These are phyloP conservation scores for Drosophila yakuba DNA, from an alignment of 1,140 invertebrate genomes.

Conservation along the genomic window DNA sequence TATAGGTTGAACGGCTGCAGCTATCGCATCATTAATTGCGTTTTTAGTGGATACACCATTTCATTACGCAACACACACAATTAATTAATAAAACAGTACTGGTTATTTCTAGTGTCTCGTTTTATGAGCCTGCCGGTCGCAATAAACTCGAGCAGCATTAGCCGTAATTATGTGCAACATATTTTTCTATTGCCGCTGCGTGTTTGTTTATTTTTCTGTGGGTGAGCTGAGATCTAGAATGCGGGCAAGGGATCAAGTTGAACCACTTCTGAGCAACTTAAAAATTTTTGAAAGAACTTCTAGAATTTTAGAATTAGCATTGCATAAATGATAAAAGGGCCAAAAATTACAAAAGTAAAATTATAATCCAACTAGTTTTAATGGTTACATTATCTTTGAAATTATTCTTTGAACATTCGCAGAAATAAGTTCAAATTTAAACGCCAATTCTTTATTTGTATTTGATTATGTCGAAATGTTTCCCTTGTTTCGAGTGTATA, in stretches of 20 bases:
- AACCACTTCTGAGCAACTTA: not conserved
- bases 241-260: slow-evolving; percentile 16
- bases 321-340: not conserved
- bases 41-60: not conserved
- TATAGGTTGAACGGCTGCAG: slow-evolving; percentile 32
- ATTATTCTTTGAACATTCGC: no score
- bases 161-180: slow-evolving; percentile 34
- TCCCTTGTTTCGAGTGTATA: slow-evolving; percentile 4
- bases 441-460: no score
- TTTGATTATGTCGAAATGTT: no score
- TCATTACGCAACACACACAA: slow-evolving; percentile 18
- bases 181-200: slow-evolving; percentile 1
- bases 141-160: slow-evolving; percentile 31
- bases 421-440: no score
- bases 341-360: not conserved
- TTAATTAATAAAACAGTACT: slow-evolving; percentile 45
- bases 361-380: not conserved
- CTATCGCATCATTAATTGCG: slow-evolving; percentile 38
- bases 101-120: slow-evolving; percentile 3
- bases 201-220: slow-evolving; percentile 4
- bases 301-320: slow-evolving; percentile 2
- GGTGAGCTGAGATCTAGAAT: slow-evolving; percentile 10
- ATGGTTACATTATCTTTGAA: no score
- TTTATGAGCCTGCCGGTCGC: slow-evolving; percentile 13
- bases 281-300: not conserved